Percentiles rank a stretch among this genome's conserved stretches.
phyloP scores from a whole-genome alignment of 2,888 invertebrate genomes.

The Chrysotoxum bicinctum region DNA sequence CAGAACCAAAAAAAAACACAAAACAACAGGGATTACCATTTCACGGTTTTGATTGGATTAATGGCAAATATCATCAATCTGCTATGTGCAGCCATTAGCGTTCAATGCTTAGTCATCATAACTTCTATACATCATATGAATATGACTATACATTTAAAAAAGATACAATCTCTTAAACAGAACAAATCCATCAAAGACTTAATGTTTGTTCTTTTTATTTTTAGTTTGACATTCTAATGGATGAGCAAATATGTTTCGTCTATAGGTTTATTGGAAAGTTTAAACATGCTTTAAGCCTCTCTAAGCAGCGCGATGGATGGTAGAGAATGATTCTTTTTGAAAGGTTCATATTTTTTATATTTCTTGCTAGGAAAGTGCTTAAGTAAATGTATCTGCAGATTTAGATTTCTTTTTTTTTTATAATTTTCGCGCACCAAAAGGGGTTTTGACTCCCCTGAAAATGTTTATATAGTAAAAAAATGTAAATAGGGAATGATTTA shows the following conservation, averaged over 20 bases:
- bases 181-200: constrained; percentile 9
- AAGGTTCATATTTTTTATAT: neutral
- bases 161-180: neutral
- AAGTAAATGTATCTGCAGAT: too few species aligned
- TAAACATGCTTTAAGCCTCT: neutral
- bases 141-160: neutral
- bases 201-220: neutral
- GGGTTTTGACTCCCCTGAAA: too few species aligned
- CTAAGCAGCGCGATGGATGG: neutral
- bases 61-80: constrained; percentile 39
- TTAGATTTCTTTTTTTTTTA: too few species aligned
- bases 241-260: neutral
- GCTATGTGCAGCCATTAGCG: constrained; percentile 31
- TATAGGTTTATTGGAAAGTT: neutral
- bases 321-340: neutral
- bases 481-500: too few species aligned
- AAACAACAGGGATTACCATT: constrained; percentile 19
- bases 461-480: too few species aligned
- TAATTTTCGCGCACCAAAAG: too few species aligned
- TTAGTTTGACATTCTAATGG: constrained; percentile 15
- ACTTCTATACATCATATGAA: neutral
- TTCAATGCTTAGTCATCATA: constrained; percentile 13
- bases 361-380: too few species aligned
- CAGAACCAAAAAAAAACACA: neutral
- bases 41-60: constrained; percentile 35